These are phyloP conservation scores for Ypsolopha sequella DNA, from an alignment of 2,888 invertebrate genomes.

Conservation along the genomic window DNA sequence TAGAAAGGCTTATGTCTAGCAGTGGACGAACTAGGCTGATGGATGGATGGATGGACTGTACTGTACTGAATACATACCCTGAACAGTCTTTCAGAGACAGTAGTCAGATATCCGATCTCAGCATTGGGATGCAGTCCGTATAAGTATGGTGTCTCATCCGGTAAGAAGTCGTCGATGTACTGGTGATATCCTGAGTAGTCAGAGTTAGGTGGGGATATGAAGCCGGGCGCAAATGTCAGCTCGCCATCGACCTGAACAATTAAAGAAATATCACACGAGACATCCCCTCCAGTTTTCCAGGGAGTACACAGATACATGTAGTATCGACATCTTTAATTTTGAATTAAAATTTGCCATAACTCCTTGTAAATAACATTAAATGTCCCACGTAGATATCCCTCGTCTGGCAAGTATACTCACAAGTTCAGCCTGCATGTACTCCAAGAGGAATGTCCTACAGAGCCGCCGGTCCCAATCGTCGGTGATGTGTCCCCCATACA, in stretches of 20 bases:
- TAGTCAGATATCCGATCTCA: slow-evolving; percentile 93
- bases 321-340: too few relatives aligned
- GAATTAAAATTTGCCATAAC: too few relatives aligned
- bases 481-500: slow-evolving; percentile 98
- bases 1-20: too few relatives aligned
- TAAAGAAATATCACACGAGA: too few relatives aligned
- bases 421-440: slow-evolving; percentile 89
- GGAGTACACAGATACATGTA: too few relatives aligned
- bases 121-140: slow-evolving; percentile 96
- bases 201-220: slow-evolving; percentile 88
- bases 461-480: slow-evolving; percentile 95
- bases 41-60: too few relatives aligned
- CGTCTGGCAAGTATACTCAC: slow-evolving; percentile 36
- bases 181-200: slow-evolving; percentile 90
- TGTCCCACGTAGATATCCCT: not conserved
- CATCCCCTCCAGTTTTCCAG: too few relatives aligned
- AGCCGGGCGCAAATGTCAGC: slow-evolving; percentile 83
- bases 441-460: slow-evolving; percentile 87
- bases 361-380: too few relatives aligned
- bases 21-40: too few relatives aligned
- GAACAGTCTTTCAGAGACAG: slow-evolving; percentile 87
- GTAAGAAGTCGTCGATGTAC: slow-evolving; percentile 89
- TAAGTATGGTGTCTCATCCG: slow-evolving; percentile 88
- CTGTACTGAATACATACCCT: slow-evolving; percentile 39
- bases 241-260: slow-evolving; percentile 83